Evolutionary conservation across 2,888 invertebrate species (phyloP).

Genomic region (Eupithecia subumbrata): DNA sequence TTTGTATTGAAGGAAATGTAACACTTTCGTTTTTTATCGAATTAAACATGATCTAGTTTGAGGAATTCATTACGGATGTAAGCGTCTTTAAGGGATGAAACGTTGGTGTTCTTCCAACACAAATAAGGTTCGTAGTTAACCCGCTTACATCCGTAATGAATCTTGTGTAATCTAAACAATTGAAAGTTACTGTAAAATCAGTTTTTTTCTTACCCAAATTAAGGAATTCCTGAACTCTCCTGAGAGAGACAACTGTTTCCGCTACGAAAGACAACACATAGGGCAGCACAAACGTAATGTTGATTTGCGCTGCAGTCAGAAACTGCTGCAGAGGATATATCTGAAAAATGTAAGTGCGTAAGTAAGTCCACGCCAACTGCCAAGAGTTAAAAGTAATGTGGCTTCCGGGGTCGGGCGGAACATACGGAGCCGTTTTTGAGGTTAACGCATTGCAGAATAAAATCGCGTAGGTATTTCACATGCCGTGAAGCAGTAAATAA

Average conservation of each 20-base stretch:
- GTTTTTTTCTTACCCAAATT: constrained; percentile 58
- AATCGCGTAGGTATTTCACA: constrained; percentile 28
- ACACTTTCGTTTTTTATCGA: too few species aligned
- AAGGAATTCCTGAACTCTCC: constrained; percentile 72
- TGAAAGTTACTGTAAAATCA: too few species aligned
- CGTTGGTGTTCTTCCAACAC: too few species aligned
- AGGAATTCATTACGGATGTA: too few species aligned
- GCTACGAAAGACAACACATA: constrained; percentile 83
- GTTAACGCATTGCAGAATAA: constrained; percentile 38
- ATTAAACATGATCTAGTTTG: too few species aligned
- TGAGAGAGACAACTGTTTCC: constrained; percentile 79
- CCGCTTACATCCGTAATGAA: too few species aligned
- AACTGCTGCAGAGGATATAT: constrained; percentile 79
- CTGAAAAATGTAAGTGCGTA: constrained; percentile 56
- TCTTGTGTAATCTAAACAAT: too few species aligned
- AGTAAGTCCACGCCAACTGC: constrained; percentile 37
- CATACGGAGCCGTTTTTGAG: constrained; percentile 32
- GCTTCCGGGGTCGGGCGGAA: constrained; percentile 36
- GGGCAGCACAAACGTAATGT: constrained; percentile 73
- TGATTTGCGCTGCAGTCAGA: constrained; percentile 73
- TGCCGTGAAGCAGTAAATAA: constrained; percentile 14
- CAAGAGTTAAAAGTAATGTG: constrained; percentile 43
- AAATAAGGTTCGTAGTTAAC: too few species aligned
- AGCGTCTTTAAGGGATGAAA: too few species aligned
- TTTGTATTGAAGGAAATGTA: too few species aligned